These are phyloP conservation scores for Eulemur mongoz DNA, from an alignment of 2,797 vertebrate genomes.

Conservation along the genomic window DNA sequence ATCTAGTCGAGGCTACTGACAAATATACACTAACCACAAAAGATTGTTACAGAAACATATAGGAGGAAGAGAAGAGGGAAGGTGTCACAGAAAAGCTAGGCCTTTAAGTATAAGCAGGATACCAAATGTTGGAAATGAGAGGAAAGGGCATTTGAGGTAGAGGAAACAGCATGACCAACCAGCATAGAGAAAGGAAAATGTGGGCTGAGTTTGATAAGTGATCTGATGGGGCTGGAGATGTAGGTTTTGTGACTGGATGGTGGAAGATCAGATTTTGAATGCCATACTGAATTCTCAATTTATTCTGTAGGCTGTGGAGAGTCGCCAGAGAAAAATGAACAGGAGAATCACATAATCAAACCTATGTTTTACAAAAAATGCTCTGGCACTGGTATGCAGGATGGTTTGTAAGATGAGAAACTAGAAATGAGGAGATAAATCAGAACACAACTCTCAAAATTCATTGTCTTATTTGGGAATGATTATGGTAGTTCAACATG, in stretches of 20 bases:
- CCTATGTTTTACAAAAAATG: not conserved
- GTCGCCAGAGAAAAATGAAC: not conserved
- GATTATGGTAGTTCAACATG: not conserved
- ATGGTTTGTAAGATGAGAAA: slow-evolving; percentile 6
- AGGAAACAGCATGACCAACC: not conserved
- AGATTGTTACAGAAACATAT: not conserved
- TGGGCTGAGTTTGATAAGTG: not conserved
- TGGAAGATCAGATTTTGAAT: not conserved
- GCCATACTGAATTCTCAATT: not conserved
- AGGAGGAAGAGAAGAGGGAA: not conserved
- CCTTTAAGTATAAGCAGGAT: not conserved
- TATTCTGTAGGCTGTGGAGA: not conserved
- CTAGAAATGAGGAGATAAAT: not conserved
- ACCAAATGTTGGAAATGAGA: not conserved
- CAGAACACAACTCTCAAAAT: slow-evolving; percentile 11
- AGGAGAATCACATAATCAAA: not conserved
- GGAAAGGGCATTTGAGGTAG: not conserved
- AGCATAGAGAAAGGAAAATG: not conserved
- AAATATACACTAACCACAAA: not conserved
- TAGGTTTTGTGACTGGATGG: not conserved
- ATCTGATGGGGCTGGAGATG: not conserved
- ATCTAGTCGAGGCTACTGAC: not conserved
- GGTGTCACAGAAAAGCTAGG: not conserved
- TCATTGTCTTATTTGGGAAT: not conserved
- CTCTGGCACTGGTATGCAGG: not conserved